These are phyloP conservation scores for Oryzias curvinotus DNA, from an alignment of 2,113 vertebrate genomes.

Conservation along the genomic window DNA sequence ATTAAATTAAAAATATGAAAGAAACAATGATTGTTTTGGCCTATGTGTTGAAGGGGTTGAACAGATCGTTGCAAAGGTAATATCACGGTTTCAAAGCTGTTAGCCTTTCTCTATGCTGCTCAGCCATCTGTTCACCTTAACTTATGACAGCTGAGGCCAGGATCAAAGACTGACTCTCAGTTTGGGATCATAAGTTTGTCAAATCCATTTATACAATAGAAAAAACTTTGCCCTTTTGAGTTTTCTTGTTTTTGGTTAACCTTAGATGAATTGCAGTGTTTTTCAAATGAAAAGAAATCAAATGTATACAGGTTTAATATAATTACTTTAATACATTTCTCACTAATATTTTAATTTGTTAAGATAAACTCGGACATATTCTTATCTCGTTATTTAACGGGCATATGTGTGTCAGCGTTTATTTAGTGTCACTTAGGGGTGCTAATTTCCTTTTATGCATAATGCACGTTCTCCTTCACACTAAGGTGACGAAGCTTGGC, in stretches of 20 bases:
- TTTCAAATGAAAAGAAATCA: too few relatives aligned
- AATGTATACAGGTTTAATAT: too few relatives aligned
- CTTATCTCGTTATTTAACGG: background rate
- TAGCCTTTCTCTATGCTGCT: slow-evolving; percentile 13
- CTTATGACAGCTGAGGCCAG: slow-evolving; percentile 29
- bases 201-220: background rate
- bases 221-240: slow-evolving; percentile 16
- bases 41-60: slow-evolving; percentile 2
- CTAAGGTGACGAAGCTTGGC: slow-evolving; percentile 35
- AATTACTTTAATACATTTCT: too few relatives aligned
- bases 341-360: too few relatives aligned
- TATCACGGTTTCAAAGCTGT: slow-evolving; percentile 25
- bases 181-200: slow-evolving; percentile 34
- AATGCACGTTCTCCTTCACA: slow-evolving; percentile 29
- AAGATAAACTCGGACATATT: too few relatives aligned
- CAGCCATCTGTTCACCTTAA: slow-evolving; percentile 48
- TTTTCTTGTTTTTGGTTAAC: background rate
- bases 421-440: background rate
- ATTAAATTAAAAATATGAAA: too few relatives aligned
- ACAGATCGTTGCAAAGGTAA: background rate
- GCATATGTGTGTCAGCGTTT: slow-evolving; percentile 54
- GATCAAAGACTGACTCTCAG: slow-evolving; percentile 30
- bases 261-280: too few relatives aligned
- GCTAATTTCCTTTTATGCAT: slow-evolving; percentile 28
- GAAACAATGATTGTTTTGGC: too few relatives aligned